Evolutionary conservation across 2,888 invertebrate genomes (phyloP).

Genomic region (Julus scanicus): DNA sequence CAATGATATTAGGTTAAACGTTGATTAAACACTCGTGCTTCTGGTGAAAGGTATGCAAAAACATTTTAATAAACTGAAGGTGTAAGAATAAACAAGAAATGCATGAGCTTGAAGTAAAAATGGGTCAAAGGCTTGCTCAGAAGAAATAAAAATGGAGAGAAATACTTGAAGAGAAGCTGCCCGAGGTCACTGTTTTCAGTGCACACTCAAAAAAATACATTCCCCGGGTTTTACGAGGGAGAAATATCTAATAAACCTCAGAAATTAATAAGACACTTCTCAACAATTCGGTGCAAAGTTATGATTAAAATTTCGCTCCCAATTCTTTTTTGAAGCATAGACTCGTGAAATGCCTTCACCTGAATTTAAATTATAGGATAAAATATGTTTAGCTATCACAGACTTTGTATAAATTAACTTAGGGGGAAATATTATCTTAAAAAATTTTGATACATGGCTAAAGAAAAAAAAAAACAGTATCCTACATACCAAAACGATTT

Average conservation of each 20-base stretch:
- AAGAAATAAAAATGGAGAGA: slow-evolving; percentile 18
- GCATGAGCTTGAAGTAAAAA: slow-evolving; percentile 31
- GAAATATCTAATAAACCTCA: slow-evolving; percentile 1
- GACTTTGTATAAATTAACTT: background rate
- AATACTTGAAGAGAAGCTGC: slow-evolving; percentile 24
- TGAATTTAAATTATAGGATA: slow-evolving; percentile 6
- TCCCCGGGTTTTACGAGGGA: background rate
- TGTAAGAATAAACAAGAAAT: slow-evolving; percentile 8
- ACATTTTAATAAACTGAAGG: slow-evolving; percentile 25
- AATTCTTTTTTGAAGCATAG: background rate
- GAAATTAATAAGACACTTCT: slow-evolving; percentile 14
- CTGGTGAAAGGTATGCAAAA: slow-evolving; percentile 9
- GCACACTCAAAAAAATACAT: background rate
- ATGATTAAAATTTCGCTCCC: background rate
- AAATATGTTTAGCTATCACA: background rate
- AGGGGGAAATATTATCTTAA: too few species aligned
- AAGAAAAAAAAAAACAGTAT: too few species aligned
- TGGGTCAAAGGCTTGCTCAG: slow-evolving; percentile 47
- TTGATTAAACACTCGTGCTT: slow-evolving; percentile 21
- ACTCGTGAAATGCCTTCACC: background rate
- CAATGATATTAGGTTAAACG: slow-evolving; percentile 23
- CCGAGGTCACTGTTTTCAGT: slow-evolving; percentile 49
- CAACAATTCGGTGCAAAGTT: background rate
- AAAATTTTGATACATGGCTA: too few species aligned
- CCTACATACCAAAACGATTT: too few species aligned